These are phyloP conservation scores for Fratercula arctica DNA, from an alignment of 2,797 vertebrate genomes.

Conservation along the genomic window DNA sequence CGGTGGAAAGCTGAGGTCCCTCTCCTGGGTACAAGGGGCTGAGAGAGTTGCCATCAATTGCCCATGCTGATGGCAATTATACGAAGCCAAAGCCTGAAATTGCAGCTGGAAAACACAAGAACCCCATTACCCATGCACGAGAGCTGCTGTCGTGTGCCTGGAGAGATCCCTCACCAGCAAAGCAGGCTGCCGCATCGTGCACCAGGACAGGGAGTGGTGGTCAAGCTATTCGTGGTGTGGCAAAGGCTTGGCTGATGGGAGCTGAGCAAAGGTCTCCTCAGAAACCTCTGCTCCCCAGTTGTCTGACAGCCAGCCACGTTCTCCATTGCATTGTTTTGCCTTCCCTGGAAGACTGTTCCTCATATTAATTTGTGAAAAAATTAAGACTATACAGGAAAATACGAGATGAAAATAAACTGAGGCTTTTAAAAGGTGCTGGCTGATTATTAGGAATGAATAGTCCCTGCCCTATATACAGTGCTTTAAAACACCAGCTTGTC, in stretches of 20 bases:
- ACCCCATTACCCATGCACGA: fast-evolving
- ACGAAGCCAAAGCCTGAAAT: background rate
- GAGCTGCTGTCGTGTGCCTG: background rate
- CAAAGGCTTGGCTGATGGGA: background rate
- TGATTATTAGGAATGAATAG: background rate
- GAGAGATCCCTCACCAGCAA: background rate
- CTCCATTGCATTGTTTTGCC: background rate
- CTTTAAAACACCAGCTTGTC: background rate
- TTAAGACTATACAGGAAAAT: background rate
- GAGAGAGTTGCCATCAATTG: fast-evolving
- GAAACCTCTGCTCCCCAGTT: background rate
- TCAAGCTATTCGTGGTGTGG: background rate
- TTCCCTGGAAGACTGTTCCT: background rate
- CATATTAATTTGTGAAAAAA: background rate
- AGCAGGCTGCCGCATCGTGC: background rate
- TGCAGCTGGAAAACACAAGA: background rate
- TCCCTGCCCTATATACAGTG: background rate
- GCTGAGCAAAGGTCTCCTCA: background rate
- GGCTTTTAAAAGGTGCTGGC: background rate
- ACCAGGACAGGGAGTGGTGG: background rate
- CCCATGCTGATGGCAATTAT: background rate
- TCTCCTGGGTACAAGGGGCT: background rate
- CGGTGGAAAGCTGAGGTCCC: background rate
- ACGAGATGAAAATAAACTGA: background rate
- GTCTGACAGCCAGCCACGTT: background rate